A percentile compares a stretch with the other conserved stretches of the same genome.
Evolutionary conservation across 2,888 invertebrate genomes (phyloP).

Genomic region (Cynaeus angustus): DNA sequence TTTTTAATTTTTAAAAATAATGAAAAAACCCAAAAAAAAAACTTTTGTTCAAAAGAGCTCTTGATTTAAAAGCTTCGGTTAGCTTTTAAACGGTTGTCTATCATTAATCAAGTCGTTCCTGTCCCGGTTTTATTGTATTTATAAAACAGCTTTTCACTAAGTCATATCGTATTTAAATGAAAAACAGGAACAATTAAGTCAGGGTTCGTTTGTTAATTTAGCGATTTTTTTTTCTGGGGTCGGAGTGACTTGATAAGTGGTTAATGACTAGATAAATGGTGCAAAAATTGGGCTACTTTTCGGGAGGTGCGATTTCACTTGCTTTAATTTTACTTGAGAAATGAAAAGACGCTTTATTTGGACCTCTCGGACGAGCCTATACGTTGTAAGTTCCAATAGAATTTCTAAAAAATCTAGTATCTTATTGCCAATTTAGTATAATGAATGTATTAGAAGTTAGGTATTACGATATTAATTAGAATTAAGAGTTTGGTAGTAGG

Average conservation of each 20-base stretch:
- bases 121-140: conserved; percentile 48
- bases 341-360: conserved; percentile 66
- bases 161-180: conserved; percentile 58
- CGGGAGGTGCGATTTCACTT: conserved; percentile 51
- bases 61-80: conserved; percentile 65
- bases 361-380: conserved; percentile 64
- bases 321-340: conserved; percentile 49
- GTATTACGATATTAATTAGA: conserved; percentile 70
- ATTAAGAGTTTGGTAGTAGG: conserved; percentile 71
- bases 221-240: conserved; percentile 13
- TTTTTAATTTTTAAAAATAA: conserved; percentile 73
- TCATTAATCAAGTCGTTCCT: conserved; percentile 58
- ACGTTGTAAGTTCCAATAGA: conserved; percentile 70
- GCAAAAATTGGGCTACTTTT: conserved; percentile 52
- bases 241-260: conserved; percentile 49
- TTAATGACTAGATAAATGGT: conserved; percentile 52
- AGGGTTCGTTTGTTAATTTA: conserved; percentile 26
- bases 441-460: conserved; percentile 66
- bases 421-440: conserved; percentile 71
- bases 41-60: conserved; percentile 66
- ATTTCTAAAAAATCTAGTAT: conserved; percentile 69
- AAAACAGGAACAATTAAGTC: conserved; percentile 32
- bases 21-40: conserved; percentile 65
- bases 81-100: conserved; percentile 64
- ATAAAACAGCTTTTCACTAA: conserved; percentile 40